Evolutionary conservation across 2,797 vertebrate species (phyloP), one percentile per base, ranked within the genome.

Genomic region (Kryptolebias ocellatus): DNA sequence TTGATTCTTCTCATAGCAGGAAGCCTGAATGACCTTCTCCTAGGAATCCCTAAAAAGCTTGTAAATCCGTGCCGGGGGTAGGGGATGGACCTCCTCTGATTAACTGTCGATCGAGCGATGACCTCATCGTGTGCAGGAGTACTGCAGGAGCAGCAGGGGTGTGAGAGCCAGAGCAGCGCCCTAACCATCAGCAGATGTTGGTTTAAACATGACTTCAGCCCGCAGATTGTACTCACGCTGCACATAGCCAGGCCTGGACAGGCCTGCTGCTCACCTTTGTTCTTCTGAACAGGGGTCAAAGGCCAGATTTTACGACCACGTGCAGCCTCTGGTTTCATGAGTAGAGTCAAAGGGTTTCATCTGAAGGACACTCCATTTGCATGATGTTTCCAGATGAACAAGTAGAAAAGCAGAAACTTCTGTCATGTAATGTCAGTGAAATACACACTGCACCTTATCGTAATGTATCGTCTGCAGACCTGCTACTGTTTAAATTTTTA

Each of bases 151-250:
- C 74, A 87, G 81, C 83, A 83, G 89, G 87, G 80, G 86, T 89
- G 86, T 92, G 90, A 88, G 89, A 89, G 86, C 65, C 0, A 65
- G 82, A 68, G 81, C 79, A 52, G 67, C 80, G 46, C 80, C 56
- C 76, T 94, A 93, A 95, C 92, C 90, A 90, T 86, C 86, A 93
- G 75, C 92, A 95, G 92, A 95, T 94, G 94, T 93, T 91, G 74
- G 78, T 81, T 79, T 90, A 91, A 92, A 86, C 79, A 88, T 88
- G 85, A 89, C 87, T 84, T 89, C 83, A 90, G 74, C 70, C 53
- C 50, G 0, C 66, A 75, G 50, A 81, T 18, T 34, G 60, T 1
- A 72, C 61, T 60, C 79, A 49, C 57, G 11, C 54, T 81, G 67
- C 52, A 61, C 28, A 51, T 24, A 53, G 46, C n/a, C 5, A 34